These are phyloP conservation scores for Fratercula arctica DNA, from an alignment of 2,797 vertebrate genomes.

Conservation along the genomic window DNA sequence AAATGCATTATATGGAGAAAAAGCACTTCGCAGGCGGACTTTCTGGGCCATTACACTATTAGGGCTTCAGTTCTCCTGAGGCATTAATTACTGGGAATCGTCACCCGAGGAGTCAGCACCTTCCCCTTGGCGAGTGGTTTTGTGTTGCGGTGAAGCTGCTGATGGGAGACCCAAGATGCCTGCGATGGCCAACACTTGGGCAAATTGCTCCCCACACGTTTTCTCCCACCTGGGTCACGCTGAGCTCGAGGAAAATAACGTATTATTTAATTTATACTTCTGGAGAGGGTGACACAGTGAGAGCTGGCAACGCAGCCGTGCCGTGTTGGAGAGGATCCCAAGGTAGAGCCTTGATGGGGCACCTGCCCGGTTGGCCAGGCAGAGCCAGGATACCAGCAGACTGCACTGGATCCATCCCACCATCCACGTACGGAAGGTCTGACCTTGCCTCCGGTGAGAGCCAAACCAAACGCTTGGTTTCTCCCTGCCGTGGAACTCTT, in stretches of 20 bases:
- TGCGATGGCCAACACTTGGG: conserved; percentile 74
- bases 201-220: conserved; percentile 53
- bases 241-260: background rate
- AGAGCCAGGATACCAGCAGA: too few relatives aligned
- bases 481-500: background rate
- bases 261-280: background rate
- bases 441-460: background rate
- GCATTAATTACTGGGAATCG: conserved; percentile 83
- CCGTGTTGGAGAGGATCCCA: fast-evolving
- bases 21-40: background rate
- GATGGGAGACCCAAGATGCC: conserved; percentile 74
- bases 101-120: conserved; percentile 51
- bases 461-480: background rate
- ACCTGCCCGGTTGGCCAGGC: background rate
- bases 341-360: background rate
- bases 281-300: background rate
- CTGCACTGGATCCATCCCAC: fast-evolving
- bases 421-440: fast-evolving
- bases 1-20: background rate
- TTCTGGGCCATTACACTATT: conserved; percentile 24
- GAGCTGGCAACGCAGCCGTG: background rate
- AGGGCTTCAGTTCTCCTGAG: conserved; percentile 69
- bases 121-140: conserved; percentile 62
- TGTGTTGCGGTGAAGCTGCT: conserved; percentile 17
- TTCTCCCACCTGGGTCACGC: conserved; percentile 15